Conservation (phyloP, 2,888 invertebrate genomes). For the Unio delphinus region DNA sequence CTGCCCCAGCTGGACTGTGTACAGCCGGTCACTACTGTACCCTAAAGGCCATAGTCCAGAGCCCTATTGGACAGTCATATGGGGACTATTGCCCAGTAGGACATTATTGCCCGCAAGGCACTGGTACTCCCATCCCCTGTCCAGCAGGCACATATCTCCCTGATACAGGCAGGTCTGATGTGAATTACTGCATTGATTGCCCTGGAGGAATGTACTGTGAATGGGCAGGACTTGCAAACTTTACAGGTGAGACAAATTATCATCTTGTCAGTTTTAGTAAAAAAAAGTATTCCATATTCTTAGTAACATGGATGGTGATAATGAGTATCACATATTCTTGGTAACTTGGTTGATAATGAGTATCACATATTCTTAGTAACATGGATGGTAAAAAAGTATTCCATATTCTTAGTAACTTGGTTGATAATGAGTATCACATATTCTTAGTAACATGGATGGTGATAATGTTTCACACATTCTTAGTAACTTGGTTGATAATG, state of each 20-base stretch:
- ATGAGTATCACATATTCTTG: too few species aligned
- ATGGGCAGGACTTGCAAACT: conserved; percentile 54
- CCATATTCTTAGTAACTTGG: too few species aligned
- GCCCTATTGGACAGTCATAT: conserved; percentile 48
- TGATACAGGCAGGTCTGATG: conserved; percentile 35
- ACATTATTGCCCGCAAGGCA: conserved; percentile 63
- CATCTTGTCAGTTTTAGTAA: neutral
- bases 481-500: too few species aligned
- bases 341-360: too few species aligned
- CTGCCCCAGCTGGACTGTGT: conserved; percentile 57
- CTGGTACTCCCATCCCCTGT: conserved; percentile 59
- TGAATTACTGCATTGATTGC: conserved; percentile 61
- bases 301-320: too few species aligned
- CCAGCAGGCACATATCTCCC: conserved; percentile 63
- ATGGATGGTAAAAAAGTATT: too few species aligned
- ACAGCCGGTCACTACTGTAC: conserved; percentile 57
- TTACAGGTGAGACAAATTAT: conserved; percentile 48
- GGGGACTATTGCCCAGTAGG: conserved; percentile 65
- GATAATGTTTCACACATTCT: too few species aligned
- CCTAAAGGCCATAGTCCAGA: conserved; percentile 42
- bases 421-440: too few species aligned
- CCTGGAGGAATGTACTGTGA: conserved; percentile 65
- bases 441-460: too few species aligned
- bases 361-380: too few species aligned
- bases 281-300: too few species aligned